These are phyloP conservation scores for Scolopax mira DNA, from an alignment of 2,113 vertebrate genomes.

Conservation along the genomic window DNA sequence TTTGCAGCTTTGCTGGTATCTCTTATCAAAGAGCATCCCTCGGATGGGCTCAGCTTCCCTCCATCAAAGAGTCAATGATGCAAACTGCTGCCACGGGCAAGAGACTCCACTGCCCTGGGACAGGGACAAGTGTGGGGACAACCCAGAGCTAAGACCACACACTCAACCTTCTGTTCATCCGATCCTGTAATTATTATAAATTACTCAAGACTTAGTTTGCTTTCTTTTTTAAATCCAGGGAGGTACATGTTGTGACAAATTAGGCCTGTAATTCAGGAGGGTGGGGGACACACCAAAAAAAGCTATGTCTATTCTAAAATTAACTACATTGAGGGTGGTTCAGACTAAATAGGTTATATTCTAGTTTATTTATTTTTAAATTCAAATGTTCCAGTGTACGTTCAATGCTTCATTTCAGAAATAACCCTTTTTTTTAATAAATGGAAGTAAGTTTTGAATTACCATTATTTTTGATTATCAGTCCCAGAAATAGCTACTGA, in stretches of 20 bases:
- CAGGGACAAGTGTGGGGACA: background rate
- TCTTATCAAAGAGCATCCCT: background rate
- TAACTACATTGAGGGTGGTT: background rate
- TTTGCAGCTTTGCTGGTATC: background rate
- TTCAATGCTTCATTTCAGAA: background rate
- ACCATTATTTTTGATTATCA: background rate
- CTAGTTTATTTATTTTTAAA: background rate
- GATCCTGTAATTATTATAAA: conserved; percentile 17
- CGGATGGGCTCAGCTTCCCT: background rate
- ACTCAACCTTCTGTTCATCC: background rate
- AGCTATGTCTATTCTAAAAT: background rate
- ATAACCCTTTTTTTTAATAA: background rate
- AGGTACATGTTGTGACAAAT: conserved; percentile 9
- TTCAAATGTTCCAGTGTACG: background rate
- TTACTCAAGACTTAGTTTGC: background rate
- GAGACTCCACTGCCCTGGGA: background rate
- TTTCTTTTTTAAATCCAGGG: conserved; percentile 18
- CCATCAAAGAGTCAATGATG: background rate
- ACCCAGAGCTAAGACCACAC: background rate
- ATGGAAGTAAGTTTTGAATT: background rate
- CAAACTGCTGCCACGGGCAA: background rate
- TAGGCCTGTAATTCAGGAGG: background rate
- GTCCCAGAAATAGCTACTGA: background rate
- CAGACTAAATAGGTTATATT: background rate
- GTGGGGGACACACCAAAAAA: background rate